Base-by-base conservation (phyloP, 2,888 invertebrate species). In the Cerastis rubricosa region DNA sequence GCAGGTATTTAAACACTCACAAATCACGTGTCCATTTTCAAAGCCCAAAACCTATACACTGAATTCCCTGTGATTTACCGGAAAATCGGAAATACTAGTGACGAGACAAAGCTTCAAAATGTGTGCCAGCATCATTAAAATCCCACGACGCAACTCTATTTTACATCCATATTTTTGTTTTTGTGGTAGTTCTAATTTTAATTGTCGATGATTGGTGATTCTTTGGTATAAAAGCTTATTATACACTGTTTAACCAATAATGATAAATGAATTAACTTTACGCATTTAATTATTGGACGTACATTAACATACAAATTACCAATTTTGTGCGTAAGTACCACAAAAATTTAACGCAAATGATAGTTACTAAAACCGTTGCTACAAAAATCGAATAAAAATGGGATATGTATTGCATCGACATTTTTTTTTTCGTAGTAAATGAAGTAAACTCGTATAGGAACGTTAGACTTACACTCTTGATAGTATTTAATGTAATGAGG, bases 31-130 rank as follows among this genome's bases (percentile, higher is more conserved):
- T 22, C 12, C 6, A 35, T 43, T 76, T 63, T 54, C 45, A 40
- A 69, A 40, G 45, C 19, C 5, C 9, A 29, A 64, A 65, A 17
- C 2, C 40, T 17, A 2, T 49, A 22, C 59, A 25, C 25, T 54
- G 22, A 40, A 63, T 78, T 14, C 7, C 25, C 40, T 29, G 40
- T 70, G 17, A 64, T 70, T 77, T 63, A 54, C 14, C 22, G 22
- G 35, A 69, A 69, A 78, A 54, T 63, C 1, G 12, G 2, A 61
- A 77, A 78, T 75, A 47, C 54, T 29, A 7, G 25, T 25, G 57
- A 29, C 8, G 1, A n/a, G 9, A 8, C 25, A 66, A 66, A 29
- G 40, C 54, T 57, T 66, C 29, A 14, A 66, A 19, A 14, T 45
- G 14, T 45, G 22, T 12, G 63, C 40, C 40, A 40, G 35, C 40